Evolutionary conservation across 2,113 vertebrate species (phyloP).

Genomic region (Leiothrix lutea): DNA sequence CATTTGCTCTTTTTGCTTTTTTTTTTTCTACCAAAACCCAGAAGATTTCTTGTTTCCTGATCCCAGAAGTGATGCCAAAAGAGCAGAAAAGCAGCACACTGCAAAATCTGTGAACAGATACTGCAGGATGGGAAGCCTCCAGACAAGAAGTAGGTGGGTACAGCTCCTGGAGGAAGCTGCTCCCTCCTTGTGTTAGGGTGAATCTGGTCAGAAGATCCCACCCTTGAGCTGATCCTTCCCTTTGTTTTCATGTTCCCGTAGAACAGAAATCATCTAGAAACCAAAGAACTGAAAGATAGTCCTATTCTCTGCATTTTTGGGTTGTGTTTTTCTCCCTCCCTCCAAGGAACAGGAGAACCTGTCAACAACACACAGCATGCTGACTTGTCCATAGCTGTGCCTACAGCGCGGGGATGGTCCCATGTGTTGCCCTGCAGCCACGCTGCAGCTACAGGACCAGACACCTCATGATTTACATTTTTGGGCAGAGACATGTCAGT

Average conservation of each 20-base stretch:
- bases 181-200: not conserved
- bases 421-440: not conserved
- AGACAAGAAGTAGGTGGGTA: not conserved
- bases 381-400: not conserved
- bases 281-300: not conserved
- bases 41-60: not conserved
- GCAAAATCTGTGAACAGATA: not conserved
- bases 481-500: not conserved
- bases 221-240: not conserved
- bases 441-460: not conserved
- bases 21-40: not conserved
- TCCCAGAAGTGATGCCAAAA: not conserved
- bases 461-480: accelerated
- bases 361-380: not conserved
- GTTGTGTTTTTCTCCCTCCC: not conserved
- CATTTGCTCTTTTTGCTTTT: not conserved
- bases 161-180: not conserved
- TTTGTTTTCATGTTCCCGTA: not conserved
- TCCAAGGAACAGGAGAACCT: not conserved
- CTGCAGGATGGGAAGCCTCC: not conserved
- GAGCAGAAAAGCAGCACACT: not conserved
- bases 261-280: not conserved
- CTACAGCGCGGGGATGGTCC: not conserved
- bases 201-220: not conserved
- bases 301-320: not conserved